These are phyloP conservation scores for Temnothorax curvispinosus DNA, from an alignment of 1,140 invertebrate genomes.

Conservation along the genomic window DNA sequence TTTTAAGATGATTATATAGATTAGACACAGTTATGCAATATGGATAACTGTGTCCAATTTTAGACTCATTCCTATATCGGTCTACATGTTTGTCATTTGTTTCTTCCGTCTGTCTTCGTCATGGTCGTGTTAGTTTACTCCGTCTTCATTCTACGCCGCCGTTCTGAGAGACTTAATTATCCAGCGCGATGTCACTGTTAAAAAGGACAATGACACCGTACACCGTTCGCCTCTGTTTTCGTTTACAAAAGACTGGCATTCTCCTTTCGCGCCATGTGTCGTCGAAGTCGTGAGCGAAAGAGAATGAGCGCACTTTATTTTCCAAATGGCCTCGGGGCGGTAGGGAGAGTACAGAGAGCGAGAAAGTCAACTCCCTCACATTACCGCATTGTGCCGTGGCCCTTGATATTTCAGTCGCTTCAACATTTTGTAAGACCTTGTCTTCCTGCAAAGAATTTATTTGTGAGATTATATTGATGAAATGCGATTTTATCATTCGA, in stretches of 20 bases:
- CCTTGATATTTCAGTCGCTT: conserved; percentile 61
- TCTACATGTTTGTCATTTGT: background rate
- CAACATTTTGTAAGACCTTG: conserved; percentile 26
- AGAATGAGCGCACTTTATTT: conserved; percentile 69
- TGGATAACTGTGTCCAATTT: background rate
- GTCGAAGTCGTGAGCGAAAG: conserved; percentile 56
- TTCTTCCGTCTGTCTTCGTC: background rate
- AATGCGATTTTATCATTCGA: background rate
- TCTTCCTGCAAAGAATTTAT: background rate
- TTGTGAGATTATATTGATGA: background rate
- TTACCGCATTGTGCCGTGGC: conserved; percentile 46
- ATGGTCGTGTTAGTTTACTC: conserved; percentile 1
- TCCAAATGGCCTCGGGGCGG: conserved; percentile 62
- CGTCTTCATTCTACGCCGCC: conserved; percentile 13
- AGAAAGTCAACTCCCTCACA: conserved; percentile 60
- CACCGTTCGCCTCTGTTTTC: conserved; percentile 67
- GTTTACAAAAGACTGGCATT: conserved; percentile 66
- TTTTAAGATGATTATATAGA: too few species aligned
- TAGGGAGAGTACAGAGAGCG: conserved; percentile 6
- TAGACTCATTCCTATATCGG: background rate
- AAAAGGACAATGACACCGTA: conserved; percentile 66
- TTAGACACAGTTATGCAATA: too few species aligned
- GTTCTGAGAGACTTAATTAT: conserved; percentile 53
- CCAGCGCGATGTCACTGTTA: conserved; percentile 49
- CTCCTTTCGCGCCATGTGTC: conserved; percentile 63